phyloP scores from a whole-genome alignment of 2,888 invertebrate genomes.

The Trisateles emortualis region DNA sequence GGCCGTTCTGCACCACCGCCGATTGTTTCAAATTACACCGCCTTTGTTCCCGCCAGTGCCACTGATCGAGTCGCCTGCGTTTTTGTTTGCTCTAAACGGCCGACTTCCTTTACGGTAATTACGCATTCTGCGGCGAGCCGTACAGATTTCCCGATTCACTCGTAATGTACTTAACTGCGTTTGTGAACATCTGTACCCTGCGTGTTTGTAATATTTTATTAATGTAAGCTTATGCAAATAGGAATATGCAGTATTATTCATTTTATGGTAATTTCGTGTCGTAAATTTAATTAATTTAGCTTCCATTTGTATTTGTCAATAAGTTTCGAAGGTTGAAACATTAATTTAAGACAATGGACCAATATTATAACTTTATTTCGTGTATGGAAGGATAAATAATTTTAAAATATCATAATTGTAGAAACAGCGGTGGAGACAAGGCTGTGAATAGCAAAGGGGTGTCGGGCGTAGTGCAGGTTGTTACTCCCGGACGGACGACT shows the following conservation, averaged over 20 bases:
- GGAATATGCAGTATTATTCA: not conserved
- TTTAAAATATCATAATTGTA: conserved; percentile 24
- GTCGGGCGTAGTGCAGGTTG: conserved; percentile 73
- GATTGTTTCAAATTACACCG: conserved; percentile 86
- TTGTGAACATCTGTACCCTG: conserved; percentile 43
- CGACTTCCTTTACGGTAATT: conserved; percentile 85
- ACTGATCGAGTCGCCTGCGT: conserved; percentile 82
- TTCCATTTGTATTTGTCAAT: too few species aligned
- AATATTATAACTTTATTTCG: too few species aligned
- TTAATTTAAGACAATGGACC: too few species aligned
- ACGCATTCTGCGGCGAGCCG: conserved; percentile 77
- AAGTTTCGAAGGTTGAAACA: too few species aligned
- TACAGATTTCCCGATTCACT: conserved; percentile 70
- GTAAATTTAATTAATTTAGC: not conserved
- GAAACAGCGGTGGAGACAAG: conserved; percentile 59
- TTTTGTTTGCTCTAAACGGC: conserved; percentile 83
- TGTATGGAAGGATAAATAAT: not conserved
- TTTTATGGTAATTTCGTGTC: not conserved
- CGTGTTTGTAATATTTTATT: not conserved
- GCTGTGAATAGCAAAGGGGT: conserved; percentile 55
- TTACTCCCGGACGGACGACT: conserved; percentile 81
- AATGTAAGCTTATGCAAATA: not conserved
- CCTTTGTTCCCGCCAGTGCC: conserved; percentile 84
- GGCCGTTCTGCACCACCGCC: conserved; percentile 78
- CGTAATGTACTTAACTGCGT: conserved; percentile 61